Evolutionary conservation across 2,113 vertebrate genomes (phyloP).

Genomic region (Zosterops japonicus): DNA sequence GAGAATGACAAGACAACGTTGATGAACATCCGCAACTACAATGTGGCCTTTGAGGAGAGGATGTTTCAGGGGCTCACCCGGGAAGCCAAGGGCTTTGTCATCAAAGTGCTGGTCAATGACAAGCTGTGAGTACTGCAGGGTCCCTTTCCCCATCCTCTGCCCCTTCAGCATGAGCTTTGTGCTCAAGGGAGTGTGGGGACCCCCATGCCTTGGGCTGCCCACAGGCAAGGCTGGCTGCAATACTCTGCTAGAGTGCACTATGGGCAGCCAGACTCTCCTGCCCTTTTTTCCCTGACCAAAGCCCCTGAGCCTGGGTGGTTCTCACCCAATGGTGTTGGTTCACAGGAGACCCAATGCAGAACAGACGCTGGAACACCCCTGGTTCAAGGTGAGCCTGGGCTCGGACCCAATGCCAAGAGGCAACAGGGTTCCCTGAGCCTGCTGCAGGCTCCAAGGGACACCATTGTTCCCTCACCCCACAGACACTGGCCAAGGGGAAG

Average conservation of each 20-base stretch:
- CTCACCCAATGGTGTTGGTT: neutral
- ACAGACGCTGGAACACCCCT: conserved; percentile 92
- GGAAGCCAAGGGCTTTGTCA: conserved; percentile 95
- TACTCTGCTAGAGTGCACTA: neutral
- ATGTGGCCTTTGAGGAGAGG: conserved; percentile 92
- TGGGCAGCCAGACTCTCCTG: neutral
- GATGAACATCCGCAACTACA: conserved; percentile 95
- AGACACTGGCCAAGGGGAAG: conserved; percentile 90
- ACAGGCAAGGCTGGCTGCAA: neutral
- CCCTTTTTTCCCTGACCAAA: neutral
- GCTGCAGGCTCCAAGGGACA: neutral
- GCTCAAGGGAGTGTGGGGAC: neutral
- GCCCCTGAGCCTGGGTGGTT: fast-evolving
- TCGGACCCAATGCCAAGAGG: fast-evolving
- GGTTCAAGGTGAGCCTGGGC: conserved; percentile 89
- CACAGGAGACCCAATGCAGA: conserved; percentile 89
- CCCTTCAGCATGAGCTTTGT: neutral
- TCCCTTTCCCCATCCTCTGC: neutral
- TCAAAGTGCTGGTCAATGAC: conserved; percentile 93
- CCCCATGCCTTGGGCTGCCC: fast-evolving
- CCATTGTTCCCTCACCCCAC: neutral
- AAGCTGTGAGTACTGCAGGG: conserved; percentile 82
- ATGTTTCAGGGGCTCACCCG: conserved; percentile 90
- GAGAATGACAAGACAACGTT: conserved; percentile 91
- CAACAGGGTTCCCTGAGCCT: neutral